Evolutionary conservation across 2,797 vertebrate genomes (phyloP), one percentile per base, ranked within the genome.

Genomic region (Lagodon rhomboides): DNA sequence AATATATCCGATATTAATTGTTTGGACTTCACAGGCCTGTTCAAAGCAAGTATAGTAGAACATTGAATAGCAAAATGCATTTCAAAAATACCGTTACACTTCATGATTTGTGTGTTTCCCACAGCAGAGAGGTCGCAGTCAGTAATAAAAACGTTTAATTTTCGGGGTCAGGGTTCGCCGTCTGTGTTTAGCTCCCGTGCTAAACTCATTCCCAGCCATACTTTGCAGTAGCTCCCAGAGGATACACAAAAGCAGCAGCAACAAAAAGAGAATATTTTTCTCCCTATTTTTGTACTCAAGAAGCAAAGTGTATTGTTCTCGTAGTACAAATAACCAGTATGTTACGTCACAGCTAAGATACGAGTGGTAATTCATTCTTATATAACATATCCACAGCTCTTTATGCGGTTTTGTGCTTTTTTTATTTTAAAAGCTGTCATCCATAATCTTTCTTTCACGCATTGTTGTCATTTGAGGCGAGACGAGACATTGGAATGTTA

Each of bases 231-330:
- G 82, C 76, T 67, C 53, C 18, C 66, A 68, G 56, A 72, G 34
- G 60, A 43, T 38, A 60, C 25, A 53, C 22, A 74, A 41, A 66
- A 71, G 69, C 56, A 88, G 0, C 73, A 82, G 47, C 10, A 67
- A 67, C 12, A 44, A 12, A 22, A 47, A 69, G 12, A 82, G 7
- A 84, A 73, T 84, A 79, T 80, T 79, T 79, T 72, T 74, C 47
- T 44, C n/a, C 63, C 64, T 92, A 90, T 92, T 93, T 93, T 94
- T 92, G 30, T 92, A 93, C 75, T 80, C 18, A 27, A 61, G 56
- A 79, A 71, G 34, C 47, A 75, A 79, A 80, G 71, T 51, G 22
- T 62, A 67, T 72, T 46, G 56, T 73, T 74, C 27, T 68, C 18
- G 63, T 46, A 56, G 34, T 62, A 62, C 50, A 85, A 78, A 84